phyloP scores from a whole-genome alignment of 2,113 vertebrate species.

The Larimichthys polyactis region DNA sequence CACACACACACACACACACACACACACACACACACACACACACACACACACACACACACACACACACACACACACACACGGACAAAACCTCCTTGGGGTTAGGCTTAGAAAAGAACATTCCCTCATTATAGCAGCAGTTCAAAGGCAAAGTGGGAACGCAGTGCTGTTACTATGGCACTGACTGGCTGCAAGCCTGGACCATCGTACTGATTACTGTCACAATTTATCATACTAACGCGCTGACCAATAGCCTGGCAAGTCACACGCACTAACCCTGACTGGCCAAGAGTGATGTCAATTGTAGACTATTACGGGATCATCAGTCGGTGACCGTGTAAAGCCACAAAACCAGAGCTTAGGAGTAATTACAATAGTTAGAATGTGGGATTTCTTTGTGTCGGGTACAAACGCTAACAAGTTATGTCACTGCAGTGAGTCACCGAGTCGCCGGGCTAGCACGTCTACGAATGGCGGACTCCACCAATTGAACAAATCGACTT shows the following conservation, averaged over 20 bases:
- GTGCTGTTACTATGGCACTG: slow-evolving; percentile 57
- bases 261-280: slow-evolving; percentile 23
- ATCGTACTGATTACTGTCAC: slow-evolving; percentile 58
- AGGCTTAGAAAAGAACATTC: slow-evolving; percentile 68
- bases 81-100: slow-evolving; percentile 44
- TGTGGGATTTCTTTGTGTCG: too few species aligned
- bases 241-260: slow-evolving; percentile 49
- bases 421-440: too few species aligned
- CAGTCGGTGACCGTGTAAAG: slow-evolving; percentile 21
- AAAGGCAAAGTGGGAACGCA: slow-evolving; percentile 52
- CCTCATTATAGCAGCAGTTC: slow-evolving; percentile 70
- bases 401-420: too few species aligned
- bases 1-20: slow-evolving; percentile 12
- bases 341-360: slow-evolving; percentile 3
- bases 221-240: slow-evolving; percentile 58
- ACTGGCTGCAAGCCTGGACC: slow-evolving; percentile 64
- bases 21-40: slow-evolving; percentile 4
- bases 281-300: slow-evolving; percentile 48
- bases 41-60: slow-evolving; percentile 8
- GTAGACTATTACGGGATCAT: slow-evolving; percentile 31
- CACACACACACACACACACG: slow-evolving; percentile 13
- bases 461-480: too few species aligned
- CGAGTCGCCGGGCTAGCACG: too few species aligned
- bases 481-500: too few species aligned
- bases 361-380: background rate